These are phyloP conservation scores for Sebastes variabilis DNA, from an alignment of 2,797 vertebrate species.

Conservation along the genomic window DNA sequence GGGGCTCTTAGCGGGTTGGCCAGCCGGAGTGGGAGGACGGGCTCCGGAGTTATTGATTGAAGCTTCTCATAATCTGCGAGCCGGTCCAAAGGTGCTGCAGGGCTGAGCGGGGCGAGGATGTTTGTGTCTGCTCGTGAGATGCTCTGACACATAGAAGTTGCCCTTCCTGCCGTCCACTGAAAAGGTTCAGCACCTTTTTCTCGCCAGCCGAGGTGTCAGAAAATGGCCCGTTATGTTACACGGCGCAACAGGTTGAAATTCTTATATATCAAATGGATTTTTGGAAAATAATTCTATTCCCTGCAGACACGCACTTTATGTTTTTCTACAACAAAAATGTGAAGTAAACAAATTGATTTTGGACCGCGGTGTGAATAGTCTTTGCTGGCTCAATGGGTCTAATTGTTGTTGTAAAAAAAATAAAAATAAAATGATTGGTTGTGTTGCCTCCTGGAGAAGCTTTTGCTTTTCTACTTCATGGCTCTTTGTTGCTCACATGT, in stretches of 20 bases:
- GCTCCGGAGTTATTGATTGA: constrained; percentile 62
- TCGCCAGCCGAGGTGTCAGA: background rate
- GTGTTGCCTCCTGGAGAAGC: background rate
- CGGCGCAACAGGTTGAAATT: background rate
- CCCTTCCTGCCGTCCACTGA: constrained; percentile 42
- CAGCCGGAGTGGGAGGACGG: constrained; percentile 36
- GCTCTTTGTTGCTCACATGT: constrained; percentile 3
- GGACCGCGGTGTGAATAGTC: background rate
- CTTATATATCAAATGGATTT: background rate
- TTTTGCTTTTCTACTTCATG: background rate
- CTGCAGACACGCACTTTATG: background rate
- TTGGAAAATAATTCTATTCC: background rate
- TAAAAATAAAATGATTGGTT: background rate
- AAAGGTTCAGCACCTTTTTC: constrained; percentile 17
- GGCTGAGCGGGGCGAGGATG: constrained; percentile 22
- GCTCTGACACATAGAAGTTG: constrained; percentile 57
- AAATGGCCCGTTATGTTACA: background rate
- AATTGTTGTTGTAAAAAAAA: background rate
- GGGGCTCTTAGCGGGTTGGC: constrained; percentile 42
- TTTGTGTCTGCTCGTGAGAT: constrained; percentile 30
- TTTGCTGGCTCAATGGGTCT: background rate
- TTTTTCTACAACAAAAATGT: background rate
- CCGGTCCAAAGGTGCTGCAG: constrained; percentile 46
- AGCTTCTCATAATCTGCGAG: constrained; percentile 62
- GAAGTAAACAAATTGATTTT: background rate